Evolutionary conservation across 2,113 vertebrate genomes (phyloP).

Genomic region (Scomber japonicus): DNA sequence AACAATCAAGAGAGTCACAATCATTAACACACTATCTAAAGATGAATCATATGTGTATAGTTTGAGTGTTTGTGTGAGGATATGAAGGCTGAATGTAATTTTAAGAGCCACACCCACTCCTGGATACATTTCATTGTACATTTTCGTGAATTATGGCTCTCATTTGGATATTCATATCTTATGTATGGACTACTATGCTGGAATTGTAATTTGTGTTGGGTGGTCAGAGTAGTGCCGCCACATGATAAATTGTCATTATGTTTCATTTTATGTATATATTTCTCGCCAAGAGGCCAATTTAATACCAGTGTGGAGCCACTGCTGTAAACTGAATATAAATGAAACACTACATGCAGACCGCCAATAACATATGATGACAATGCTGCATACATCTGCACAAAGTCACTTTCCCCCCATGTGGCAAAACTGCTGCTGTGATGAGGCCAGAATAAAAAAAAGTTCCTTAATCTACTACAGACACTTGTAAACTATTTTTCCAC

Average conservation of each 20-base stretch:
- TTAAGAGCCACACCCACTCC: not conserved
- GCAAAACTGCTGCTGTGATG: not conserved
- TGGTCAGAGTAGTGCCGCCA: not conserved
- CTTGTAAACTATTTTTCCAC: no score
- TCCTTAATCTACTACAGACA: not conserved
- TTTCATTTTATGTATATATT: slow-evolving; percentile 15
- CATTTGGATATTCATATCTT: slow-evolving; percentile 16
- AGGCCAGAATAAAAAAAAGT: not conserved
- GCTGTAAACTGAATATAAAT: slow-evolving; percentile 18
- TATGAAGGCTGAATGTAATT: not conserved
- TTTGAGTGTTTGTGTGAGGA: not conserved
- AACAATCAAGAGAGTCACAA: not conserved
- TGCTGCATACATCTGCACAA: slow-evolving; percentile 11
- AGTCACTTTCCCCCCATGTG: not conserved
- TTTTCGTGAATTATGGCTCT: slow-evolving; percentile 1
- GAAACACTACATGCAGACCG: slow-evolving; percentile 4
- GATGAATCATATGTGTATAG: not conserved
- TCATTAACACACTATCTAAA: not conserved
- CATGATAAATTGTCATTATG: slow-evolving; percentile 16
- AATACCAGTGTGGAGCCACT: not conserved
- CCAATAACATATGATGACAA: slow-evolving; percentile 17
- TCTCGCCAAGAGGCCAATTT: not conserved
- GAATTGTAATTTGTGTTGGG: not conserved
- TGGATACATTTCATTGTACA: not conserved
- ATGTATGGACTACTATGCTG: not conserved